Evolutionary conservation across 2,888 invertebrate genomes (phyloP).

Genomic region (Calliphora vomitoria): DNA sequence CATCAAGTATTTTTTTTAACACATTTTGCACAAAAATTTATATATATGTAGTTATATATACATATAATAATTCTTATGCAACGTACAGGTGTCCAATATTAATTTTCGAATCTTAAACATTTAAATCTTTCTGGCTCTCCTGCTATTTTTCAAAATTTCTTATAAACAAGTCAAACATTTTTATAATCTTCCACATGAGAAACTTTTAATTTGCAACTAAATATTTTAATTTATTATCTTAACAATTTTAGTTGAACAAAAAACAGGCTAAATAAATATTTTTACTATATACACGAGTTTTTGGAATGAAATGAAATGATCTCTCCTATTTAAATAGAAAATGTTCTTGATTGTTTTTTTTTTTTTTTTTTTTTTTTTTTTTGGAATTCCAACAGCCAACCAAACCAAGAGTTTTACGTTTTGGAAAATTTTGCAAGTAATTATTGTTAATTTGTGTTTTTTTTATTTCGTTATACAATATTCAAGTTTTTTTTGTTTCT

Average conservation of each 20-base stretch:
- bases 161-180: slow-evolving; percentile 29
- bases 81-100: background rate
- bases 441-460: slow-evolving; percentile 35
- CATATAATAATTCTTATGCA: no score
- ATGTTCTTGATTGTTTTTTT: slow-evolving; percentile 10
- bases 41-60: no score
- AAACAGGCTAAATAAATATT: slow-evolving; percentile 26
- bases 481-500: slow-evolving; percentile 33
- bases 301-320: slow-evolving; percentile 14
- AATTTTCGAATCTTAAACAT: background rate
- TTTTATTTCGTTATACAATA: slow-evolving; percentile 21
- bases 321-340: slow-evolving; percentile 15
- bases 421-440: slow-evolving; percentile 46
- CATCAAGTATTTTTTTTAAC: no score
- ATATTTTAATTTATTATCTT: slow-evolving; percentile 43
- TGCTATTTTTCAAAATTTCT: background rate
- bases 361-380: background rate
- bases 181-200: background rate
- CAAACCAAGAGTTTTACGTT: slow-evolving; percentile 29
- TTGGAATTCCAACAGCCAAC: slow-evolving; percentile 3
- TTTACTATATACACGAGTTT: slow-evolving; percentile 7
- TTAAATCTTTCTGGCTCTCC: background rate
- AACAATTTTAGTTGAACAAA: slow-evolving; percentile 31
- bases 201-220: slow-evolving; percentile 31
- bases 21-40: no score